These are phyloP conservation scores for Ischnura elegans DNA, from an alignment of 2,888 invertebrate genomes.

Conservation along the genomic window DNA sequence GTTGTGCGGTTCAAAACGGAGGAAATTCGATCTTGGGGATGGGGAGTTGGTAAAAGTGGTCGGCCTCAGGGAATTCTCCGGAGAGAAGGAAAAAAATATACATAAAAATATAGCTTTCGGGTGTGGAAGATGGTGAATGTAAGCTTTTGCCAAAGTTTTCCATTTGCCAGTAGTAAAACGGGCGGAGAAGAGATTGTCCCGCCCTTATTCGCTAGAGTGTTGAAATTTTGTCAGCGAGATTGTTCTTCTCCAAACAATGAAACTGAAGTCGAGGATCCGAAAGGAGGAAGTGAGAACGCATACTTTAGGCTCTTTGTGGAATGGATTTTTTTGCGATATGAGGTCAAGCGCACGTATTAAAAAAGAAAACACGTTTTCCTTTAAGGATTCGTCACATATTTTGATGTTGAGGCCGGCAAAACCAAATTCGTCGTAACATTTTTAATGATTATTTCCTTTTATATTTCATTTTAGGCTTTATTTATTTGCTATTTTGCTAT, in stretches of 20 bases:
- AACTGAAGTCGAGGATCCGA: not conserved
- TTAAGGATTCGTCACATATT: not conserved
- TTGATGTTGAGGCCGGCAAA: not conserved
- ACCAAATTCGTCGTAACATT: no score
- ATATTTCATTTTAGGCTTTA: no score
- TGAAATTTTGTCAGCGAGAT: not conserved
- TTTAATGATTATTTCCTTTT: not conserved
- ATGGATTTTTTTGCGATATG: no score
- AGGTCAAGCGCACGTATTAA: no score
- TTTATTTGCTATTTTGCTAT: no score
- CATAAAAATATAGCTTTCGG: no score
- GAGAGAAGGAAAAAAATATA: not conserved
- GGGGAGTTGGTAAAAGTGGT: not conserved
- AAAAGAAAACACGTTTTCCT: not conserved
- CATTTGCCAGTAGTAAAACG: not conserved
- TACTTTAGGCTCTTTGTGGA: not conserved
- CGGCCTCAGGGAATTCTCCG: not conserved
- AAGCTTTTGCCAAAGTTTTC: not conserved
- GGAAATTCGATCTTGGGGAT: not conserved
- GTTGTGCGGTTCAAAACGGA: constrained; percentile 11
- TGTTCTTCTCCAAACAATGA: not conserved
- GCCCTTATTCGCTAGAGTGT: no score
- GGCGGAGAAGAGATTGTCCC: not conserved
- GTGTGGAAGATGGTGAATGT: not conserved
- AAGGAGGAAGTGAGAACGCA: not conserved